Conservation (phyloP, 2,888 invertebrate genomes). For the Phytoseiulus persimilis region DNA sequence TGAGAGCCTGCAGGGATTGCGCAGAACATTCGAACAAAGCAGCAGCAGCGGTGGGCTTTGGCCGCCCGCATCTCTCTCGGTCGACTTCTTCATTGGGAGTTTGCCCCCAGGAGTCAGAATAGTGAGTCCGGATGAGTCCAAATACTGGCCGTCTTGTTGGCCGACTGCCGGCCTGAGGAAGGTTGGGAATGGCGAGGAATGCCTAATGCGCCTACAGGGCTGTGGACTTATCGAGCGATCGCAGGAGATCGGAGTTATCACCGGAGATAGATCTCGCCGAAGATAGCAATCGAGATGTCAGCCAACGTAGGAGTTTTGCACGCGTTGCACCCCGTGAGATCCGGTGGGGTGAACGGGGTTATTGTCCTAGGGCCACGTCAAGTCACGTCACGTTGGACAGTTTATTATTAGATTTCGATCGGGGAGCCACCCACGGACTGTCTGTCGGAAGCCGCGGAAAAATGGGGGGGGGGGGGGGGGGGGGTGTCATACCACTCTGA, state of each 20-base stretch:
- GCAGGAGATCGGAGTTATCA: neutral
- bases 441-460: neutral
- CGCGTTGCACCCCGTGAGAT: constrained; percentile 5
- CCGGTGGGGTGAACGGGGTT: neutral
- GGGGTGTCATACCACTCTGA: no score
- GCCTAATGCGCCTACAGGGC: neutral
- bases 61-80: neutral
- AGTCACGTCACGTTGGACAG: neutral
- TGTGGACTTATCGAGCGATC: neutral
- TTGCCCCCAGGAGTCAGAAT: constrained; percentile 5
- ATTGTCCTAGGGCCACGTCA: neutral
- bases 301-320: neutral
- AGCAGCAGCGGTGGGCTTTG: neutral
- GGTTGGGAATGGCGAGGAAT: neutral
- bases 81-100: neutral
- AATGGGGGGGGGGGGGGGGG: no score
- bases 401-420: neutral
- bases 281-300: constrained; percentile 5
- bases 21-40: neutral
- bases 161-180: neutral
- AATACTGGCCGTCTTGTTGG: neutral
- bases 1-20: neutral
- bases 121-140: neutral
- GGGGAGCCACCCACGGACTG: neutral
- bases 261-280: neutral